A percentile compares a stretch with the other conserved stretches of the same genome.
phyloP scores from a whole-genome alignment of 1,140 invertebrate species.

The Coboldia fuscipes region DNA sequence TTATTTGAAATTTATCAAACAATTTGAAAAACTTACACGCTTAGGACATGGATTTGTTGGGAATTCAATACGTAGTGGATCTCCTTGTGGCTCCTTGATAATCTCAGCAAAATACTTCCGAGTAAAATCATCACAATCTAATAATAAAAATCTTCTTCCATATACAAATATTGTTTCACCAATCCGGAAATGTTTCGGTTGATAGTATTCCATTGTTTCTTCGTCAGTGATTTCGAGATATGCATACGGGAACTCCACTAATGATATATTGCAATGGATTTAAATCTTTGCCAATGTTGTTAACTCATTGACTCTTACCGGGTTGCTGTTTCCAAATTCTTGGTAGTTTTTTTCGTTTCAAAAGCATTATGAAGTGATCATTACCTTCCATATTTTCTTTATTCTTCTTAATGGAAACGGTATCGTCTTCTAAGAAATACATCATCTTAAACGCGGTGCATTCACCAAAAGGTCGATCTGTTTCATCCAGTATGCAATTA shows the following conservation, averaged over 20 bases:
- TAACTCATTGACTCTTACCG: conserved; percentile 15
- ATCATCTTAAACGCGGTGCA: conserved; percentile 34
- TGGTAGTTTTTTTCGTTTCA: conserved; percentile 54
- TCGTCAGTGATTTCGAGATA: conserved; percentile 39
- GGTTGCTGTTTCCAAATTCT: conserved; percentile 53
- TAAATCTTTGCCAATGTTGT: background rate
- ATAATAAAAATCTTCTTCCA: conserved; percentile 46
- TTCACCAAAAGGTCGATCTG: conserved; percentile 37
- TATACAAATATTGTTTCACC: conserved; percentile 44
- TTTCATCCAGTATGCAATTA: conserved; percentile 55
- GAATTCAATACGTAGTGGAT: conserved; percentile 4
- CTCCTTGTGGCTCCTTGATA: conserved; percentile 12
- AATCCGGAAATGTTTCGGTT: conserved; percentile 50
- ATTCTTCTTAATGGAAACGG: conserved; percentile 50
- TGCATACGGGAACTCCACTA: conserved; percentile 25
- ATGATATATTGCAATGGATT: too few species aligned
- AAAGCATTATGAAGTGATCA: conserved; percentile 46
- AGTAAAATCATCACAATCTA: conserved; percentile 61
- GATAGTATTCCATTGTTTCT: conserved; percentile 52
- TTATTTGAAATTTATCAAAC: background rate
- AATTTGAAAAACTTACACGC: background rate
- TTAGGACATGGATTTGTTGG: conserved; percentile 5
- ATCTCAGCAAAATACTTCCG: conserved; percentile 39
- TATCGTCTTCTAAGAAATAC: conserved; percentile 65
- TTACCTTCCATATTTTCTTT: conserved; percentile 42